phyloP scores from a whole-genome alignment of 2,888 invertebrate species.

The Lathronympha strigana region DNA sequence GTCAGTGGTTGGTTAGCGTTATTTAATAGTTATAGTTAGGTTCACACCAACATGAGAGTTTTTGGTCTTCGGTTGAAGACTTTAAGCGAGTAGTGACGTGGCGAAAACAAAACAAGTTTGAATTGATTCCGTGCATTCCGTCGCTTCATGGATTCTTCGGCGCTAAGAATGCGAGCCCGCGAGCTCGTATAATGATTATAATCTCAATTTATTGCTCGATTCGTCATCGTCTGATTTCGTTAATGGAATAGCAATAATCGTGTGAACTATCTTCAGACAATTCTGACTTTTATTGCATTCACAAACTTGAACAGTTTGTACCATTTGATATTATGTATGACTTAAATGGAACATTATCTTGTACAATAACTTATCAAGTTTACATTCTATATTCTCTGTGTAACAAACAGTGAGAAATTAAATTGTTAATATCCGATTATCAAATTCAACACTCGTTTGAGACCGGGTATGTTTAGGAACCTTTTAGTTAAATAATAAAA shows the following conservation, averaged over 20 bases:
- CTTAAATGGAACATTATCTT: not conserved
- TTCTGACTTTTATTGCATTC: conserved; percentile 55
- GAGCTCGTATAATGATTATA: conserved; percentile 78
- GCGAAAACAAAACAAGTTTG: conserved; percentile 81
- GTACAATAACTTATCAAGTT: no score
- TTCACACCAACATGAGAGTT: conserved; percentile 4
- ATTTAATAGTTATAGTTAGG: not conserved
- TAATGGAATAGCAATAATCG: conserved; percentile 80
- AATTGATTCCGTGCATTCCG: conserved; percentile 81
- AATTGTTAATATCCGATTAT: no score
- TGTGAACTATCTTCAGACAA: conserved; percentile 72
- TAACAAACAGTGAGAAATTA: no score
- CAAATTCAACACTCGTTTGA: no score
- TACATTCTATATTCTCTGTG: no score
- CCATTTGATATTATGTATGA: not conserved
- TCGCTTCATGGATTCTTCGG: conserved; percentile 74
- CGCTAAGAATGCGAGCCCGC: conserved; percentile 71
- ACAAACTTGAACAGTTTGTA: no score
- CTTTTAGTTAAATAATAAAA: no score
- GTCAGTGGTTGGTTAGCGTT: not conserved
- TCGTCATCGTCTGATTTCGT: conserved; percentile 82
- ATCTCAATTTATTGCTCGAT: conserved; percentile 80
- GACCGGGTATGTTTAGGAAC: no score
- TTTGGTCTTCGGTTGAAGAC: conserved; percentile 57
- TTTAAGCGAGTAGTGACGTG: conserved; percentile 77